Base-by-base conservation (phyloP, 2,888 invertebrate species). In the Spisula subtruncata region DNA sequence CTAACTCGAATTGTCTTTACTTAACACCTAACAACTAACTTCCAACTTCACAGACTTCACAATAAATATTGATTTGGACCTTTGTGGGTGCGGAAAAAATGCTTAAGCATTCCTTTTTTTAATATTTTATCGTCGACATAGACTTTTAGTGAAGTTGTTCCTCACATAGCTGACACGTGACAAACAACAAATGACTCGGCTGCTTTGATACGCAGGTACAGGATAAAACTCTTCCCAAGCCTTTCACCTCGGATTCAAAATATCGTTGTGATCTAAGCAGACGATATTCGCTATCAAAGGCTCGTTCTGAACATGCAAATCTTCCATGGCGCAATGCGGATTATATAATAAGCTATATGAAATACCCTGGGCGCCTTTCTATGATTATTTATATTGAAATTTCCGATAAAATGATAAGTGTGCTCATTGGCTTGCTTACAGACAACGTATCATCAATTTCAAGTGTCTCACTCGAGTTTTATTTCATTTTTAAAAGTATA, bases 311-410 rank as follows among this genome's bases (percentile, higher is more conserved):
- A 83, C 54, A 88, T 86, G 87, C 32, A 87, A 75, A 81, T 81
- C 86, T 81, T 46, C 51, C 54, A 81, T 79, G 86, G 86, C 91
- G 87, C 84, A 75, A 71, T 75, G 54, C 66, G 85, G 91, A 91
- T 91, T 91, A 91, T 83, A 84, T 81, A 91, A 91, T 88, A 86
- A 83, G 87, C 89, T 81, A 25, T 51, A 25, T n/a, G 32, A 89
- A 86, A 91, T 56, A 88, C 86, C 35, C 46, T n/a, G 86, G 91
- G 91, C 89, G 88, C 89, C 91, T 48, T 41, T 85, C 32, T 51
- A 14, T 71, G 82, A 81, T 84, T 85, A 83, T 81, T 81, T 41
- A 60, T 85, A 84, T 86, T 87, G 90, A 91, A 87, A 87, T 79
- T 81, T 86, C 51, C 81, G 83, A 90, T 85, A 75, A 83, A 83